Conservation (phyloP, 2,888 invertebrate species). For the Serripes groenlandicus region DNA sequence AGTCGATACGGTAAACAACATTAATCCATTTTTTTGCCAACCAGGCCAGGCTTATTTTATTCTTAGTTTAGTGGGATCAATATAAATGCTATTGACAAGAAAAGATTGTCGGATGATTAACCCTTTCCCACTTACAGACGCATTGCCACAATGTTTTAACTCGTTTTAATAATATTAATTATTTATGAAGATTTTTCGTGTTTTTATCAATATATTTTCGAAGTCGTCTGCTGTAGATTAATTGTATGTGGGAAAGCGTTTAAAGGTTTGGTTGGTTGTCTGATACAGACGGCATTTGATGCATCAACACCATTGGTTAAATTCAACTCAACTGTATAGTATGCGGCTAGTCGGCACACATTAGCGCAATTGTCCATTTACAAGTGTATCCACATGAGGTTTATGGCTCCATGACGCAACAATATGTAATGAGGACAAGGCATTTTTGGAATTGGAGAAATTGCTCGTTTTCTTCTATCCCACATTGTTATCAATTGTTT, state of each 20-base stretch:
- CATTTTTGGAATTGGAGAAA: neutral
- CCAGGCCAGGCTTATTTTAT: no score
- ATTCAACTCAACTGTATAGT: neutral
- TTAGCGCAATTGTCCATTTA: neutral
- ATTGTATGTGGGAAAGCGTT: no score
- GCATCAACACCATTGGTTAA: neutral
- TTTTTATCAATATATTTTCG: no score
- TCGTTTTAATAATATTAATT: neutral
- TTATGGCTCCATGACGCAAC: neutral
- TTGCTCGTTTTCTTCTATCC: neutral
- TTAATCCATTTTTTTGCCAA: neutral
- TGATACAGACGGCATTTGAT: no score
- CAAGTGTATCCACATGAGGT: neutral
- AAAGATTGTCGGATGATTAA: neutral
- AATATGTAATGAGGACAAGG: neutral
- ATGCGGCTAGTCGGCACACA: neutral
- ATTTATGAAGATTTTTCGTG: no score
- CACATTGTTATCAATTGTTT: neutral
- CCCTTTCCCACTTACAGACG: neutral
- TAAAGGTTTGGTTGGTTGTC: no score
- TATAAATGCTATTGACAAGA: no score
- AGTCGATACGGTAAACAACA: slow-evolving; percentile 20
- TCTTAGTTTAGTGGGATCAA: no score
- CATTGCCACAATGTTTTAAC: neutral
- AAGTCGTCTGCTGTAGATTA: no score